Conservation (phyloP, 2,888 invertebrate genomes). For the Fissipunctia ypsillon region DNA sequence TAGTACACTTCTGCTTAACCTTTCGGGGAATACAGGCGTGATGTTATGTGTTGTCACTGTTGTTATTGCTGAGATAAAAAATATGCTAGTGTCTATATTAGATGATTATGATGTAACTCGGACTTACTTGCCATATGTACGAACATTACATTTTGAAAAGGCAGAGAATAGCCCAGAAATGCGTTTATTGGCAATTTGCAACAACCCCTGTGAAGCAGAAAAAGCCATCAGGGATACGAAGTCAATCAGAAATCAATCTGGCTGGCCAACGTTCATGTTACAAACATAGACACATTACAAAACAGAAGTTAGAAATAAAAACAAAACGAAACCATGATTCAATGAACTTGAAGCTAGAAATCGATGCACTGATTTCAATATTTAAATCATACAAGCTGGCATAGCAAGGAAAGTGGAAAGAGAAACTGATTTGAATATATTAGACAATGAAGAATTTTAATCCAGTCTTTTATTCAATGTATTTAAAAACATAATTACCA, state of each 20-base stretch:
- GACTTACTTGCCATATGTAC: too few relatives aligned
- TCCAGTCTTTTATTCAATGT: conserved; percentile 22
- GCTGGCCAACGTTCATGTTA: neutral
- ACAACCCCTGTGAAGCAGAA: conserved; percentile 6
- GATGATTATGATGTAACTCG: neutral
- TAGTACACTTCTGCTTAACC: too few relatives aligned
- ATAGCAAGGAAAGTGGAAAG: conserved; percentile 44
- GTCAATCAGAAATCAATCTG: conserved; percentile 51
- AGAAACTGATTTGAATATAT: conserved; percentile 58
- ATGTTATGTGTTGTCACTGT: neutral
- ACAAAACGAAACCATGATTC: conserved; percentile 6
- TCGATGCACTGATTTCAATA: conserved; percentile 52
- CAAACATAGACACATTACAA: neutral
- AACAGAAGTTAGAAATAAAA: conserved; percentile 8
- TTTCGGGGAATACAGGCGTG: too few relatives aligned
- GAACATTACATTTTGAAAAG: neutral
- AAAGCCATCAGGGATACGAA: conserved; percentile 37
- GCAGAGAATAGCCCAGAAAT: neutral
- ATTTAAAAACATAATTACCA: conserved; percentile 35
- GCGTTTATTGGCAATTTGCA: conserved; percentile 12
- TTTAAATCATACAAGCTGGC: conserved; percentile 40
- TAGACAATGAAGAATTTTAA: conserved; percentile 41
- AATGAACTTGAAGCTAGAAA: conserved; percentile 54
- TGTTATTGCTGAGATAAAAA: conserved; percentile 3
- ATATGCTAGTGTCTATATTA: neutral